Evolutionary conservation across 2,888 invertebrate species (phyloP).

Genomic region (Anarsia innoxiella): DNA sequence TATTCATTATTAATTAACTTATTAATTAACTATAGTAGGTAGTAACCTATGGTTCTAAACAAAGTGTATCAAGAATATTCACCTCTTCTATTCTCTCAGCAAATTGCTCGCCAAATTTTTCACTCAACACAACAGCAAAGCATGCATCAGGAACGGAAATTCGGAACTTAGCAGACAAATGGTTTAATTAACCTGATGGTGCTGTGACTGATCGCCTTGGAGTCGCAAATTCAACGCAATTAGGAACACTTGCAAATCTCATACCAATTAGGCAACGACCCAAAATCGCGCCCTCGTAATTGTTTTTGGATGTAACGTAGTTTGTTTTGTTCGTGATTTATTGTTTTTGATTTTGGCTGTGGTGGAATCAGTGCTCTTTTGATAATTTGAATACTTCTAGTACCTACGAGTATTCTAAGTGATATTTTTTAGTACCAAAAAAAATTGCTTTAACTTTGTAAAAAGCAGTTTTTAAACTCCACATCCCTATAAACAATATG

Average conservation of each 20-base stretch:
- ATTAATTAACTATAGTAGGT: too few relatives aligned
- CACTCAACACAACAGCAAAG: slow-evolving; percentile 19
- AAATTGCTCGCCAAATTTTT: slow-evolving; percentile 4
- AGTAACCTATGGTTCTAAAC: too few relatives aligned
- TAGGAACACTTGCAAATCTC: slow-evolving; percentile 73
- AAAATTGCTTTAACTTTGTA: too few relatives aligned
- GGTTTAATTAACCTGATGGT: slow-evolving; percentile 74
- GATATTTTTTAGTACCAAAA: too few relatives aligned
- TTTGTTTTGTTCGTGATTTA: slow-evolving; percentile 62
- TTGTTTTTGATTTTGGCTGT: slow-evolving; percentile 33
- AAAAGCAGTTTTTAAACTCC: too few relatives aligned
- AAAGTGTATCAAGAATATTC: background rate
- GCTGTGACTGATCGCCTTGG: slow-evolving; percentile 66
- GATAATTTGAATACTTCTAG: too few relatives aligned
- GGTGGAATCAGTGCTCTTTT: too few relatives aligned
- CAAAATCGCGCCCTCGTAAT: slow-evolving; percentile 69
- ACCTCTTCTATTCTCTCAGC: background rate
- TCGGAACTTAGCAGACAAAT: slow-evolving; percentile 63
- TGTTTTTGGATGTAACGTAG: slow-evolving; percentile 69
- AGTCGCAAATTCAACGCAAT: slow-evolving; percentile 66
- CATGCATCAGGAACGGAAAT: slow-evolving; percentile 42
- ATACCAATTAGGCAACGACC: slow-evolving; percentile 73
- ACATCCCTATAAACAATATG: too few relatives aligned
- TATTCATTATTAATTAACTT: too few relatives aligned
- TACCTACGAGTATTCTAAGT: too few relatives aligned